These are phyloP conservation scores for Panthera tigris DNA, from an alignment of 2,113 vertebrate genomes.

Conservation along the genomic window DNA sequence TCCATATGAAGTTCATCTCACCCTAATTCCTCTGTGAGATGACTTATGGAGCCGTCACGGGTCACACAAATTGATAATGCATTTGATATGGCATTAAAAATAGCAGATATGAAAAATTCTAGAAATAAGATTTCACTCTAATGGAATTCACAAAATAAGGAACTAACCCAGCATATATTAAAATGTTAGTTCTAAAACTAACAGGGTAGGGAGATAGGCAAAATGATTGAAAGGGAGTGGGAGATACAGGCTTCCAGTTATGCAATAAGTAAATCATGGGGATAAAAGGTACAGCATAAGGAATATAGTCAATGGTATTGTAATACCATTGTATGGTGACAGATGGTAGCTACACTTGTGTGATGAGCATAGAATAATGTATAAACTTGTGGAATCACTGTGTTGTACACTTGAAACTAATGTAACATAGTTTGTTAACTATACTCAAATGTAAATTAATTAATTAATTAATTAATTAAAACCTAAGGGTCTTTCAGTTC, in stretches of 20 bases:
- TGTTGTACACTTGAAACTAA: neutral
- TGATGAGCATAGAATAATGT: neutral
- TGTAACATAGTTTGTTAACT: neutral
- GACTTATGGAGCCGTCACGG: neutral
- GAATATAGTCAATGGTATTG: neutral
- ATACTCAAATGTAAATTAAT: neutral
- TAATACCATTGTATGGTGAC: neutral
- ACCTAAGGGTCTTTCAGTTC: neutral
- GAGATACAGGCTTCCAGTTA: neutral
- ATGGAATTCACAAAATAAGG: neutral
- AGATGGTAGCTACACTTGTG: neutral
- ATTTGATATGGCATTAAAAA: slow-evolving; percentile 48
- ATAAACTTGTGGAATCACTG: neutral
- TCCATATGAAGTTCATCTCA: neutral
- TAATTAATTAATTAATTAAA: neutral
- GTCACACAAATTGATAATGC: slow-evolving; percentile 49
- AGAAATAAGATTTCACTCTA: slow-evolving; percentile 49
- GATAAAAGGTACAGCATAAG: neutral
- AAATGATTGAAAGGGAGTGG: neutral
- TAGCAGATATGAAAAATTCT: slow-evolving; percentile 28
- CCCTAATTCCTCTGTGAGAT: slow-evolving; percentile 31
- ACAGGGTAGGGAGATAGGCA: neutral
- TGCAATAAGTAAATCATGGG: neutral
- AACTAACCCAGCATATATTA: neutral
- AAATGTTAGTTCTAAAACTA: slow-evolving; percentile 38